Evolutionary conservation across 2,888 invertebrate species (phyloP), one percentile per base, ranked within the genome.

Genomic region (Argyra leucocephala): DNA sequence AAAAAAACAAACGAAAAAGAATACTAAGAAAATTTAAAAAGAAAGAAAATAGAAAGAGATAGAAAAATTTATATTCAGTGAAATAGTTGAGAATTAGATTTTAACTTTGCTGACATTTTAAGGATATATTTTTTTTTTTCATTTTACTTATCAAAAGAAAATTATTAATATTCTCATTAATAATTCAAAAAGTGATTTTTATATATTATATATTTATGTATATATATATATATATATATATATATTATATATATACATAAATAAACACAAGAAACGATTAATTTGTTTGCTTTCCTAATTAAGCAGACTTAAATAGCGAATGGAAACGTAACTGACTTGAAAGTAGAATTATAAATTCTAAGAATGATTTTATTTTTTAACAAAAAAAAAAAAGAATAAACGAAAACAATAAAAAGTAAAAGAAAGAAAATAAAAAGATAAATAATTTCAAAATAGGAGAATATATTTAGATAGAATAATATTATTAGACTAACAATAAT

Each of bases 151-250:
- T 48, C 48, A 48, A 48, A n/a, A 48, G 48, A 48, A 48, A n/a
- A 48, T 48, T 48, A 48, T 48, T 48, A 48, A 48, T 48, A 48
- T 48, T 48, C 48, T 48, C 48, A 48, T 48, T 48, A 48, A 48
- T 48, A 48, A 48, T 48, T 18, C 48, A 48, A n/a, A 48, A n/a
- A 48, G 48, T 48, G 48, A 48, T 48, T 48, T 18, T 18, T 18
- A 48, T 18, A 15, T 48, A 48, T 48, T 18, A 37, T 18, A 48
- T 48, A 48, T 48, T 18, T 12, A 48, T 48, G 15, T 48, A 48
- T 15, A 18, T 18, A 48, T 48, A 48, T 48, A 48, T 18, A 48
- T 48, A 9, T 37, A 15, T 6, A 37, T 9, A 37, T 37, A 9
- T 10, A 37, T 37, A 37, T 37, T 37, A 37, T 3, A 37, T 12